Base-by-base conservation (phyloP, 2,888 invertebrate genomes). In the Mythimna loreyi region DNA sequence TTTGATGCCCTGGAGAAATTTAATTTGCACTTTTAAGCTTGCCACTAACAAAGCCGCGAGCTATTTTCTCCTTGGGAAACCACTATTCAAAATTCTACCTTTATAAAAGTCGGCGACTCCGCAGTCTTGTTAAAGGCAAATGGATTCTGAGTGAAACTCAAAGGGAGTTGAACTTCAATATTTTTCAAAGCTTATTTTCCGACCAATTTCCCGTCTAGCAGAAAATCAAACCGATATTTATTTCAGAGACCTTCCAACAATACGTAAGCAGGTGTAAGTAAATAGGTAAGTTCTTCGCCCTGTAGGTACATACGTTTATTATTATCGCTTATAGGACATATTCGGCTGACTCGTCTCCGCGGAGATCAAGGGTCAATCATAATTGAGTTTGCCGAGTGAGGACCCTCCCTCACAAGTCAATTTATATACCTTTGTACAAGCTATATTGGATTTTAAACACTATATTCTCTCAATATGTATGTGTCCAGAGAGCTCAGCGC, bases 11-110 rank as follows among this genome's bases (percentile, higher is more conserved):
- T 72, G 79, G 88, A 89, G 89, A 91, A 91, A 92, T 92, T 91
- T 91, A 91, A 93, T 93, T 91, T 91, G 87, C 91, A 91, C 90
- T 90, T 89, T 91, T 89, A 86, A 90, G 82, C 86, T 75, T 69
- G 75, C 81, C 77, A 83, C 81, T 85, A 86, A 87, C 86, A 85
- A 83, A 78, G 80, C 80, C 78, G 63, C 69, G 70, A 81, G 85
- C 76, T 84, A 84, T 83, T 85, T 85, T 83, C 85, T 85, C 67
- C 69, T 72, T 33, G 60, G 73, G 55, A 79, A 82, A 83, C 72
- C 81, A 82, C 78, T 83, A 81, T 82, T 82, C 69, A 82, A 78
- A 78, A 83, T 83, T 79, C 49, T 73, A 62, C 68, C 64, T 71
- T 69, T 57, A 72, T 60, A 67, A 66, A 69, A 84, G 61, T 60